These are phyloP conservation scores for Mus minutoides DNA, from an alignment of 2,797 vertebrate species.

Conservation along the genomic window DNA sequence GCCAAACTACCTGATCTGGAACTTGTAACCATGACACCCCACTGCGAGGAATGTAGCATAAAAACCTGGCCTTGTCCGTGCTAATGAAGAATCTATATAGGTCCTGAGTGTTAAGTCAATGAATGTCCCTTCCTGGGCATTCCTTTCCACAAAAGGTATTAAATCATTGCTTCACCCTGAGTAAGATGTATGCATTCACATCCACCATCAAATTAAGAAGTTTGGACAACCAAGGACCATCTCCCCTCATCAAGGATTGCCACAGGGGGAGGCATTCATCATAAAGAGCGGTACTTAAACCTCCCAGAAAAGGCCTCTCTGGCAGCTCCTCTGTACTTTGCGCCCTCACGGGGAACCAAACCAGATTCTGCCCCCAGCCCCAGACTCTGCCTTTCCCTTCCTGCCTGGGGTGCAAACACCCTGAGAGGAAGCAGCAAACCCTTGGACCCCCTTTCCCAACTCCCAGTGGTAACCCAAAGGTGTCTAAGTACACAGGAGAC, in stretches of 20 bases:
- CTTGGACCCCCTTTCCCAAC: background rate
- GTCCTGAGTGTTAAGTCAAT: background rate
- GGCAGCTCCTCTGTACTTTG: background rate
- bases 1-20: background rate
- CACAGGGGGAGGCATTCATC: background rate
- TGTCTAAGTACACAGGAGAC: background rate
- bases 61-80: background rate
- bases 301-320: background rate
- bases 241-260: background rate
- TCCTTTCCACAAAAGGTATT: background rate
- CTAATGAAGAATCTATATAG: background rate
- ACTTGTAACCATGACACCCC: background rate
- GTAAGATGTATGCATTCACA: background rate
- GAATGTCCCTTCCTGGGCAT: background rate
- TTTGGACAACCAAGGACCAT: background rate
- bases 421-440: too few species aligned
- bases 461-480: background rate
- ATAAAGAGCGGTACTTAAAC: background rate
- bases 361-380: background rate
- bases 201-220: background rate
- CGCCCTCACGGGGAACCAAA: background rate
- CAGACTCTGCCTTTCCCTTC: background rate
- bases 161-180: background rate
- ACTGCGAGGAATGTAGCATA: background rate
- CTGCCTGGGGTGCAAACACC: background rate